These are phyloP conservation scores for Tamias sibiricus DNA, from an alignment of 2,113 vertebrate species.

Conservation along the genomic window DNA sequence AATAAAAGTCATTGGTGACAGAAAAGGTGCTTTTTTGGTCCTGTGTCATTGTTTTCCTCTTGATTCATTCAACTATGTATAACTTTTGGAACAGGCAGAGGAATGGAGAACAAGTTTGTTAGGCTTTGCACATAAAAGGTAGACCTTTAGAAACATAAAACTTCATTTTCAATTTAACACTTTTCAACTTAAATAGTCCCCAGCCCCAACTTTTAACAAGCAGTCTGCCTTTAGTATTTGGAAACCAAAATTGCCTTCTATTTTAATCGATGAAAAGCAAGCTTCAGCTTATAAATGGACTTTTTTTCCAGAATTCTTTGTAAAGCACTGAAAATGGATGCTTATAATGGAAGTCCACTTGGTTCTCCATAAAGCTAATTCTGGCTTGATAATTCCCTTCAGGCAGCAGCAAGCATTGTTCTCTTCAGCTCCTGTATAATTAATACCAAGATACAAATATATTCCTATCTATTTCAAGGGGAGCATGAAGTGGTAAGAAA, in stretches of 20 bases:
- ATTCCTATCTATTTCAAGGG: conserved; percentile 74
- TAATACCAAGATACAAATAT: conserved; percentile 78
- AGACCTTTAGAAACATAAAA: conserved; percentile 28
- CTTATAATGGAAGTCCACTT: conserved; percentile 52
- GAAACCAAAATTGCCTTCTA: conserved; percentile 65
- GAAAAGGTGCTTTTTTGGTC: neutral
- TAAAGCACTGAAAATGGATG: conserved; percentile 61
- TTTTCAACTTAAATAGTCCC: conserved; percentile 31
- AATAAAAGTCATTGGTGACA: neutral
- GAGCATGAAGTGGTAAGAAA: conserved; percentile 51
- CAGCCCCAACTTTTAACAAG: neutral
- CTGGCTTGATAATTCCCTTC: conserved; percentile 47
- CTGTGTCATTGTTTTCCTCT: neutral
- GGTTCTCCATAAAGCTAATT: conserved; percentile 65
- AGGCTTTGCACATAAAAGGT: neutral
- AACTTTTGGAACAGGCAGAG: neutral
- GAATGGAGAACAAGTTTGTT: rapidly evolving
- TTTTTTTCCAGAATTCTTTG: conserved; percentile 64
- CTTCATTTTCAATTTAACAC: neutral
- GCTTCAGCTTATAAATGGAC: conserved; percentile 55
- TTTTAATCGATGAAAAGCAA: conserved; percentile 66
- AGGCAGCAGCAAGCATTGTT: conserved; percentile 19
- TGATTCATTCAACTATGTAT: neutral
- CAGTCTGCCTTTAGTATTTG: conserved; percentile 42
- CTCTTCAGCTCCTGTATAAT: conserved; percentile 63